phyloP scores from a whole-genome alignment of 2,113 vertebrate species.

The Corythornis cristatus region DNA sequence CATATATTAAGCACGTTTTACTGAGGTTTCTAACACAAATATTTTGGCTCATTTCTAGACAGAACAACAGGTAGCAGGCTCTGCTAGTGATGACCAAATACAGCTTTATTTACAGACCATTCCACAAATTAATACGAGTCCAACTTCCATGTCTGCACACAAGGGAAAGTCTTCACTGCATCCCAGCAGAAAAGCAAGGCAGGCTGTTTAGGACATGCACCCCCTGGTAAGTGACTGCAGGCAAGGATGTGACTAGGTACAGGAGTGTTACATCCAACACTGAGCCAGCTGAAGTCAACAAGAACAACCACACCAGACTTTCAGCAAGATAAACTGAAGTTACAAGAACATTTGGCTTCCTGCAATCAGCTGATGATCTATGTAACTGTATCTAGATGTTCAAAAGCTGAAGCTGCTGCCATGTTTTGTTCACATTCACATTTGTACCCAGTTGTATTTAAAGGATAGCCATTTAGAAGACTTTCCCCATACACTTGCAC shows the following conservation, averaged over 20 bases:
- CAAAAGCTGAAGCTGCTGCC: neutral
- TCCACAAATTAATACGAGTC: constrained; percentile 6
- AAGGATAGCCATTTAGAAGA: neutral
- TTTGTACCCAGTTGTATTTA: neutral
- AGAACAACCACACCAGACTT: neutral
- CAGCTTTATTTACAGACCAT: constrained; percentile 61
- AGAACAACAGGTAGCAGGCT: neutral
- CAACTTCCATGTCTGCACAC: constrained; percentile 6
- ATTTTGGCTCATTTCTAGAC: neutral
- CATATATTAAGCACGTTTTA: neutral
- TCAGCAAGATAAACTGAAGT: neutral
- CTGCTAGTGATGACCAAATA: neutral
- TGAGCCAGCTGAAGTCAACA: neutral
- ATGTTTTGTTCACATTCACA: neutral
- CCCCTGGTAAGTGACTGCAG: neutral
- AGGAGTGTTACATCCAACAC: neutral
- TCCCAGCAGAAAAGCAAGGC: neutral
- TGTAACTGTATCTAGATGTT: accelerated
- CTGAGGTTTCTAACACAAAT: neutral
- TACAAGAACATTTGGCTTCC: neutral
- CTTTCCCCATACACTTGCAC: neutral
- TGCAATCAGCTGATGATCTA: neutral
- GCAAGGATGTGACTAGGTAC: neutral
- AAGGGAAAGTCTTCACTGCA: neutral
- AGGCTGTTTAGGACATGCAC: neutral